Evolutionary conservation across 2,113 vertebrate genomes (phyloP).

Genomic region (Nothocercus nigrocapillus): DNA sequence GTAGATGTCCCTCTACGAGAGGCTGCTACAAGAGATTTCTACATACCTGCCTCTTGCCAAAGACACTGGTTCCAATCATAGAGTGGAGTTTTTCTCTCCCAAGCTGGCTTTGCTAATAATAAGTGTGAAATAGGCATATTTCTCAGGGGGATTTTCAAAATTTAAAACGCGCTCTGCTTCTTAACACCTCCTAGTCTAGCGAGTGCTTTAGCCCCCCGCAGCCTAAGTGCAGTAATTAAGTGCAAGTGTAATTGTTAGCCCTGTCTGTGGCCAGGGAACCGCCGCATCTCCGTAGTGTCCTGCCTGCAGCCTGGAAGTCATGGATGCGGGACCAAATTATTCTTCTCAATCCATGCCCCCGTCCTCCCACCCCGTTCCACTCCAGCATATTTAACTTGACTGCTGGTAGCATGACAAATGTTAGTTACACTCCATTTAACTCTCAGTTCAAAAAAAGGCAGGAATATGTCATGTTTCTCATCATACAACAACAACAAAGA

Average conservation of each 20-base stretch:
- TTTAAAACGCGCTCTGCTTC: conserved; percentile 51
- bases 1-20: neutral
- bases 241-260: conserved; percentile 47
- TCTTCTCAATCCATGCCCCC: neutral
- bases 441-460: conserved; percentile 2
- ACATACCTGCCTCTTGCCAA: neutral
- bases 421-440: neutral
- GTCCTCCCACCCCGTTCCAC: neutral
- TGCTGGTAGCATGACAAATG: neutral
- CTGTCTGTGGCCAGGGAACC: neutral
- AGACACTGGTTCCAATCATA: conserved; percentile 32
- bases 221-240: conserved; percentile 53
- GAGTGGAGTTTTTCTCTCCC: conserved; percentile 50
- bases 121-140: conserved; percentile 71
- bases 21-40: neutral
- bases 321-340: neutral
- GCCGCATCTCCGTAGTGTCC: neutral
- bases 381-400: neutral
- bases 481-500: neutral
- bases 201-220: conserved; percentile 28
- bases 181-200: conserved; percentile 39
- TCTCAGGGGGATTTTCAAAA: conserved; percentile 70
- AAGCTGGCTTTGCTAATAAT: conserved; percentile 64
- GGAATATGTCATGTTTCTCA: conserved; percentile 1
- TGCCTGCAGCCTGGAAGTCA: conserved; percentile 1